These are phyloP conservation scores for Crotalus tigris DNA, from an alignment of 2,113 vertebrate genomes.

Conservation along the genomic window DNA sequence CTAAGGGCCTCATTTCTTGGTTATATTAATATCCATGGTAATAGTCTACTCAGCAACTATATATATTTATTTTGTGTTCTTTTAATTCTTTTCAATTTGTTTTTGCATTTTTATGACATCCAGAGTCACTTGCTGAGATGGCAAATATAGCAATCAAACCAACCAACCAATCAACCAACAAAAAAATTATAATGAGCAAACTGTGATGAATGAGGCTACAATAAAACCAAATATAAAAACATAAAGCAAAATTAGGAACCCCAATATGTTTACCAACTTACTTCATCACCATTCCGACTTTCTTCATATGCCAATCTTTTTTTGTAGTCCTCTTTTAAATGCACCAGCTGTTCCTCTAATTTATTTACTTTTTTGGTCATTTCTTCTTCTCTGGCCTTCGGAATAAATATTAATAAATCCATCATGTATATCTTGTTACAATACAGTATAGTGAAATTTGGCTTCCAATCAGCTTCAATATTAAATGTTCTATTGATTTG, in stretches of 20 bases:
- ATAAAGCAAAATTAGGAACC: neutral
- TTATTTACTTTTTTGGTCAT: slow-evolving; percentile 88
- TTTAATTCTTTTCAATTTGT: neutral
- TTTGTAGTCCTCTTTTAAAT: slow-evolving; percentile 70
- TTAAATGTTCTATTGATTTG: neutral
- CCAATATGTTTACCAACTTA: neutral
- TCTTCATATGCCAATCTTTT: slow-evolving; percentile 58
- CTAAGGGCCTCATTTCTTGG: neutral
- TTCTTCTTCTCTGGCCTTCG: slow-evolving; percentile 90
- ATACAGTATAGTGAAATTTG: neutral
- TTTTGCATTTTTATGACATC: neutral
- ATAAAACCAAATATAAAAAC: neutral
- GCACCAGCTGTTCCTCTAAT: slow-evolving; percentile 83
- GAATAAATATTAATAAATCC: slow-evolving; percentile 1
- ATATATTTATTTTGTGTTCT: neutral
- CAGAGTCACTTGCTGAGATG: neutral
- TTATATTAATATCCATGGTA: neutral
- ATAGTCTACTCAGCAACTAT: neutral
- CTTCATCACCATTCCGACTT: slow-evolving; percentile 47
- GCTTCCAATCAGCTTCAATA: neutral
- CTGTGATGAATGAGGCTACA: neutral
- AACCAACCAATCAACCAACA: neutral
- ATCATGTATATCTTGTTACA: neutral
- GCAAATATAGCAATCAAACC: neutral
- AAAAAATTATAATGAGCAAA: neutral